Base-by-base conservation (phyloP, 2,888 invertebrate genomes). In the Platycnemis pennipes region DNA sequence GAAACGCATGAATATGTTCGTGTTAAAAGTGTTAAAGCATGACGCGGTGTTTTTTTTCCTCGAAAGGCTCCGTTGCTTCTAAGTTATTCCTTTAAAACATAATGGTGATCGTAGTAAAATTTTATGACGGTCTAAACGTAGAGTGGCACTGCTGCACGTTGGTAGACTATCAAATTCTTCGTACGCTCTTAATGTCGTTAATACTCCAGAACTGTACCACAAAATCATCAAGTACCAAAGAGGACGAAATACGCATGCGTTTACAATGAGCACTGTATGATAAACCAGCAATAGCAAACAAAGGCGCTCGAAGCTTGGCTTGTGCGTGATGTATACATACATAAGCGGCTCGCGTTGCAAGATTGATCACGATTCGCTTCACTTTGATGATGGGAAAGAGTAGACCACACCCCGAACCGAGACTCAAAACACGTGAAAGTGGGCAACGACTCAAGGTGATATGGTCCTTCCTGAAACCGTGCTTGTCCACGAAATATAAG, bases 31-130 rank as follows among this genome's bases (percentile, higher is more conserved):
- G 37, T 77, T 77, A 77, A 77, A 77, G 77, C 77, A 77, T 77
- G 77, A 77, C 77, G 77, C 37, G 22, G 77, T 37, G 37, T 77
- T 77, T 77, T 77, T 77, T 77, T 77, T 77, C 37, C 77, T 63
- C 63, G 77, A 26, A 77, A 31, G 26, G 77, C 77, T 77, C 77
- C 13, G 37, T 13, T n/a, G 77, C 31, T 77, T n/a, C 77, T 16
- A 37, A 77, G 77, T 77, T 77, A 77, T 77, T 77, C 77, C 37
- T 77, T 37, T 77, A 77, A 77, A 37, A 77, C 26, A 77, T 77
- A 77, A 77, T 77, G 77, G 77, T 77, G 77, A 77, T 77, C 37
- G 77, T 37, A 77, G 77, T 77, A 77, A 77, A 77, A 77, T 77
- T 77, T 77, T 77, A 77, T 77, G 77, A 37, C 37, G 37, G n/a